These are phyloP conservation scores for Thereva unica DNA, from an alignment of 2,888 invertebrate genomes.

Conservation along the genomic window DNA sequence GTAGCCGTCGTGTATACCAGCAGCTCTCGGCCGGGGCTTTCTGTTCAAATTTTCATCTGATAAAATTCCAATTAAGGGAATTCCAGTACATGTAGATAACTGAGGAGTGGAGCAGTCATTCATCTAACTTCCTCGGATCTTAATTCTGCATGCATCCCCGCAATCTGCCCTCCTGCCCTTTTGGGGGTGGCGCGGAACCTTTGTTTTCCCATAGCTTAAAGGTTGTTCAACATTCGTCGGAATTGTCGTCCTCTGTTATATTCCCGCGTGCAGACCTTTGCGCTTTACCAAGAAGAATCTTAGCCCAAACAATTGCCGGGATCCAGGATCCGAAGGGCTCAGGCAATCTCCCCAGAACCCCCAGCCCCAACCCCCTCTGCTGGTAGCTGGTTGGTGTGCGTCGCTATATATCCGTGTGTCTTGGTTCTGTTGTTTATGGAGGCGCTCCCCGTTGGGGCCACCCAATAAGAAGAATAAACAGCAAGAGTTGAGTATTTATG, in stretches of 20 bases:
- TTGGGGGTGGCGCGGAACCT: neutral
- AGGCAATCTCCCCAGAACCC: too few relatives aligned
- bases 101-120: slow-evolving; percentile 20
- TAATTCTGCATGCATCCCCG: slow-evolving; percentile 16
- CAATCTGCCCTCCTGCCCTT: neutral
- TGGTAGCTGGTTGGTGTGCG: too few relatives aligned
- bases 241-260: slow-evolving; percentile 23
- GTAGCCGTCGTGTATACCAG: neutral
- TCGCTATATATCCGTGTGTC: too few relatives aligned
- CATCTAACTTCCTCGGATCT: slow-evolving; percentile 27
- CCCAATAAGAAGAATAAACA: slow-evolving; percentile 21
- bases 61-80: slow-evolving; percentile 36
- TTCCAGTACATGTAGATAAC: slow-evolving; percentile 24
- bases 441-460: slow-evolving; percentile 19
- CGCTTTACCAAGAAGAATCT: slow-evolving; percentile 7
- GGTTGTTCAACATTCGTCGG: slow-evolving; percentile 33
- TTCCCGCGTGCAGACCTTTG: slow-evolving; percentile 7
- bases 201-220: slow-evolving; percentile 15
- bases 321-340: slow-evolving; percentile 11
- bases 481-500: slow-evolving; percentile 33
- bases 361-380: too few relatives aligned
- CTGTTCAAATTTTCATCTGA: slow-evolving; percentile 34
- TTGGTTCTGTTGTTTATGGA: slow-evolving; percentile 5
- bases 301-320: slow-evolving; percentile 30
- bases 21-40: slow-evolving; percentile 13